Evolutionary conservation across 2,113 vertebrate genomes (phyloP), one percentile per base, ranked within the genome.

Genomic region (Paramormyrops kingsleyae): DNA sequence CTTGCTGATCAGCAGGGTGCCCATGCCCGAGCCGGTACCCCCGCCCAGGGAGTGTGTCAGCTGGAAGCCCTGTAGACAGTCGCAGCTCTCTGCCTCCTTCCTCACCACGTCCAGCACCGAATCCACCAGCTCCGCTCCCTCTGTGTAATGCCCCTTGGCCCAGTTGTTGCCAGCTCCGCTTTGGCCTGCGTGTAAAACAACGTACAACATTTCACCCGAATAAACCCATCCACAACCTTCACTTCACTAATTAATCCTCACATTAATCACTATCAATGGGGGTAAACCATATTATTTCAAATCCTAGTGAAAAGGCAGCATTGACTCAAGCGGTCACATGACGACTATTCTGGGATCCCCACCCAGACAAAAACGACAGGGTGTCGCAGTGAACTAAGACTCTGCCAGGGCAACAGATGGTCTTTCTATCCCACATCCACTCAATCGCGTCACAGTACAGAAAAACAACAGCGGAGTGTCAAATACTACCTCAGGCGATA

Each of bases 91-190:
- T 0, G 97, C 97, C 94, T 98, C 97, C 93, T 98, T 98, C 90
- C 97, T 95, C 52, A 98, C 97, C 56, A 98, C 97, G n/a, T 98
- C 97, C 93, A 98, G 52, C 88, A 98, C 97, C 0, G 97, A 98
- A 93, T 98, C 97, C 17, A 98, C 97, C 92, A 98, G 93, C 95
- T 98, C 97, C 0, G 97, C 97, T 4, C 97, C 97, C 86, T 98
- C 97, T 2, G 97, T 98, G 90, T 98, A 98, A 93, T 98, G 97
- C 70, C 97, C 97, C 91, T 98, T 98, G 21, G 97, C 97, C 97
- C 97, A 98, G 95, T 98, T 98, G 95, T 97, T 97, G 88, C 96
- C 96, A 31, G 96, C 96, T 85, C 96, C 96, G 24, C 96, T 97
- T 92, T 97, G 96, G 84, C 96, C 96, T 97, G 86, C 96, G 96